Base-by-base conservation (phyloP, 2,888 invertebrate species). In the Tipula lateralis region DNA sequence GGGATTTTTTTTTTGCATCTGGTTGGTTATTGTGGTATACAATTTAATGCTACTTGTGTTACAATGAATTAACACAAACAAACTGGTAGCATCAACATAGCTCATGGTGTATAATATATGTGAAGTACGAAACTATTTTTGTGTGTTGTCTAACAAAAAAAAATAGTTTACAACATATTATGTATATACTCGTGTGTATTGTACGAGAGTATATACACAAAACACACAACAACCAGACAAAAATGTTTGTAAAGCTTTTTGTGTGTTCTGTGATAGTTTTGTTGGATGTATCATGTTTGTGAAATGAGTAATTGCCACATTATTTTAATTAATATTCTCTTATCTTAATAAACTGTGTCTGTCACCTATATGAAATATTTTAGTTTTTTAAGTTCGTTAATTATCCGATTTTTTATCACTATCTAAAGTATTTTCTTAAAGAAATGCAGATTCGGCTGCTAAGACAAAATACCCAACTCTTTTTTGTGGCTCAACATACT, bases 31-130 rank as follows among this genome's bases (percentile, higher is more conserved):
- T 50, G 44, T 50, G 44, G 44, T 50, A 50, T 5, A 50, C 44
- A 50, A 50, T 50, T 50, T 50, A 50, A 50, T 50, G 44, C 44
- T 50, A 50, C 44, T 50, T 50, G 44, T 50, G 44, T 50, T 50
- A 50, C 44, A 50, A 50, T 50, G 44, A 50, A 50, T 50, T 50
- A 50, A 50, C 44, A 50, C 36, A 36, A 16, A 50, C n/a, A 50
- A 50, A 50, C n/a, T 16, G 44, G n/a, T 50, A 50, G 16, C 44
- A 16, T 50, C 44, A 50, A 50, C 44, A 50, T 50, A 50, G 16
- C n/a, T 6, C 44, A 50, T 50, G 44, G 16, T 16, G 12, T 50
- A 36, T 36, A 36, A 36, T 50, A 16, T 50, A 7, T 50, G 44
- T 16, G 44, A 50, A 50, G 44, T 6, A 50, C 7, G 4, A 50